Conservation (phyloP, 2,888 invertebrate genomes). For the Andrena trimmerana region DNA sequence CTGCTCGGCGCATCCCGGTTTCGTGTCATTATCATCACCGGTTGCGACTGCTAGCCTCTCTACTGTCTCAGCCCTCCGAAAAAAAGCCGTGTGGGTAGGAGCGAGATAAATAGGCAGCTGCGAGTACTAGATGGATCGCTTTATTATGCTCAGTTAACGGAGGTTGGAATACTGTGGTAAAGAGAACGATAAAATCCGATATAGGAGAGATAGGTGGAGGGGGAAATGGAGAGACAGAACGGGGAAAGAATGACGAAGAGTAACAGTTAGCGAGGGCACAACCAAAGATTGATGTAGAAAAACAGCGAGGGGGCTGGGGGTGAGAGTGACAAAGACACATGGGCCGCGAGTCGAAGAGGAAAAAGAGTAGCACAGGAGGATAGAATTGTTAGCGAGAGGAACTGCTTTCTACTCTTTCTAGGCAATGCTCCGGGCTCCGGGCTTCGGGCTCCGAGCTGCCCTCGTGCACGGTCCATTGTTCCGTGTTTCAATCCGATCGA, state of each 20-base stretch:
- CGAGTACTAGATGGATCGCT: conserved; percentile 42
- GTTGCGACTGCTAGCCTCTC: conserved; percentile 17
- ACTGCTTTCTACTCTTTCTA: conserved; percentile 47
- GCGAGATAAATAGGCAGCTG: conserved; percentile 49
- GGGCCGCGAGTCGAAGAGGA: not conserved
- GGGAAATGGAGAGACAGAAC: not conserved
- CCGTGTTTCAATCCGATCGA: conserved; percentile 38
- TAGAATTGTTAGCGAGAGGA: conserved; percentile 45
- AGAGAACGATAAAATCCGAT: not conserved
- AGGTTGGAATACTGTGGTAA: not conserved
- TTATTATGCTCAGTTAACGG: conserved; percentile 44
- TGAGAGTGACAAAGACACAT: not conserved
- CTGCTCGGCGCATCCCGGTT: conserved; percentile 8
- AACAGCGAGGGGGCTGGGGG: not conserved
- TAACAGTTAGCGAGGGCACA: conserved; percentile 3
- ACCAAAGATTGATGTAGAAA: conserved; percentile 4
- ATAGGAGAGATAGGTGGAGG: not conserved
- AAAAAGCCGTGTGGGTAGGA: conserved; percentile 14
- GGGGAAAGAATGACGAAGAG: not conserved
- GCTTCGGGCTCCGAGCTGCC: conserved; percentile 6
- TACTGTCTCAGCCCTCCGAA: not conserved
- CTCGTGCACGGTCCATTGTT: conserved; percentile 43
- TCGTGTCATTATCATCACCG: conserved; percentile 48
- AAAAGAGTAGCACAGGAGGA: not conserved
- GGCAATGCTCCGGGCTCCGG: conserved; percentile 33